Base-by-base conservation (phyloP, 2,797 vertebrate species). In the Chrosomus eos region DNA sequence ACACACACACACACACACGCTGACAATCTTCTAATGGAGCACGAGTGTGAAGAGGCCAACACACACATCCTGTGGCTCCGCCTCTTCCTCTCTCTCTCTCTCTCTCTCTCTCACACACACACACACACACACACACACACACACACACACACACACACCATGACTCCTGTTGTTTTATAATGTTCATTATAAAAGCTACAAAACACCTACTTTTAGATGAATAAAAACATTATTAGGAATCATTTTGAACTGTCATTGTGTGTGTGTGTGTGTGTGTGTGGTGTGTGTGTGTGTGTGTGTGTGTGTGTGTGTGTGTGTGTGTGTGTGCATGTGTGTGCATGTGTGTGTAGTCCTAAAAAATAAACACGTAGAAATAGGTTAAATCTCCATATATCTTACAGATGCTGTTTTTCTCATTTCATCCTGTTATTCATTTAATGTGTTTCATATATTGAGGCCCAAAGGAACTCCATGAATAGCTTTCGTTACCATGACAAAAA, bases 401-500 rank as follows among this genome's bases (percentile, higher is more conserved):
- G 40, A 60, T 16, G 40, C 67, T 5, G 26, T 66, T 70, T 71
- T 48, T 45, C 53, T 67, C 71, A n/a, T 67, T 80, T 73, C 18
- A 6, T 5, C 19, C 9, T 31, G 33, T 48, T 40, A 45, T 23
- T 80, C 2, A 33, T 45, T 55, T 71, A 23, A 26, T 48, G 21
- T 33, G 21, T 51, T 28, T 67, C 26, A 23, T 40, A 80, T 18
- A 26, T n/a, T 9, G 23, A 85, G 68, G 83, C 77, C 67, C 77
- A 18, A 7, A 71, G 71, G 33, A 80, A 67, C 33, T 85, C 67
- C 55, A 10, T 66, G 43, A 80, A 85, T 53, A 51, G 38, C 18
- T 4, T 31, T 80, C 36, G 62, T 74, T 85, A 75, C 26, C 70
- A 80, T 85, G 60, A 85, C 84, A 80, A 74, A 16, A 45, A 73